Percentiles rank a stretch among this genome's conserved stretches.
phyloP scores from a whole-genome alignment of 1,140 invertebrate species.

The Spodoptera litura region DNA sequence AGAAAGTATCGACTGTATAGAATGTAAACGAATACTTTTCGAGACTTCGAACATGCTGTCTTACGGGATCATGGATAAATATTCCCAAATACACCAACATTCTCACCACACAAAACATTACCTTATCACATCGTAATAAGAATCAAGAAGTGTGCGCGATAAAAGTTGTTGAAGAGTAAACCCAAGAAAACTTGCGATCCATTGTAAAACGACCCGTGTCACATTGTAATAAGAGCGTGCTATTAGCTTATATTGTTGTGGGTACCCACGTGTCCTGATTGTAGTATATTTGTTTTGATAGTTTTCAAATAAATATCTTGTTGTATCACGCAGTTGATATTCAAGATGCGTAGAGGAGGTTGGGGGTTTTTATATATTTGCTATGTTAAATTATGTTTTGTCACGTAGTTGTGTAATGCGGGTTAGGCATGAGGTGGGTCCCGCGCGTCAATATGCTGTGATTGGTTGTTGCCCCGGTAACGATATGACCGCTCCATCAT shows the following conservation, averaged over 20 bases:
- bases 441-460: background rate
- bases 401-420: conserved; percentile 13
- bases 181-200: background rate
- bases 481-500: conserved; percentile 12
- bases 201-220: conserved; percentile 22
- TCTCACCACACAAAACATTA: background rate
- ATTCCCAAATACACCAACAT: background rate
- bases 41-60: conserved; percentile 27
- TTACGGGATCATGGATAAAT: conserved; percentile 17
- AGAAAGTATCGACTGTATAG: conserved; percentile 25
- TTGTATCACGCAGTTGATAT: conserved; percentile 37
- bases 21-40: conserved; percentile 36
- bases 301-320: conserved; percentile 44
- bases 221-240: conserved; percentile 8
- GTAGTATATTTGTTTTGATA: conserved; percentile 45
- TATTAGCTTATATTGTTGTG: conserved; percentile 30
- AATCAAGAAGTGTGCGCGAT: background rate
- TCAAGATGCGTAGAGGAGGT: conserved; percentile 37
- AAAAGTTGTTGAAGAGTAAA: conserved; percentile 25
- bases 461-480: conserved; percentile 18
- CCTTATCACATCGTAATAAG: conserved; percentile 3
- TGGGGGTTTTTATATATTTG: conserved; percentile 22
- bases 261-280: conserved; percentile 31
- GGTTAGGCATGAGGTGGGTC: conserved; percentile 3
- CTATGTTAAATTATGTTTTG: conserved; percentile 23